Evolutionary conservation across 2,797 vertebrate genomes (phyloP).

Genomic region (Silurus lanzhouensis): DNA sequence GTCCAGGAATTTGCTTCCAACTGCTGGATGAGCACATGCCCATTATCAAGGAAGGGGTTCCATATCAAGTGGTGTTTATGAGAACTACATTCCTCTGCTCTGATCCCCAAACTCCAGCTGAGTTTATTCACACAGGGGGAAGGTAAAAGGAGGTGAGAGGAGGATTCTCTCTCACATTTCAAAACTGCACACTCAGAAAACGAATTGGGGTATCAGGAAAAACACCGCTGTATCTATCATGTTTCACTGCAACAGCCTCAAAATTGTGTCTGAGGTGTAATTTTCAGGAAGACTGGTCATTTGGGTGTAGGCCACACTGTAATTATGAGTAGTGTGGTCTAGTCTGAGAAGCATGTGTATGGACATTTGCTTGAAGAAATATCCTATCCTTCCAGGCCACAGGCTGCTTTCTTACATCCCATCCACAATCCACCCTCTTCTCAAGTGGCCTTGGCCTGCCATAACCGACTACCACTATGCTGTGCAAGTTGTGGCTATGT

Average conservation of each 20-base stretch:
- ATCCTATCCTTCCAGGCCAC: conserved; percentile 28
- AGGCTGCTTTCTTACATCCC: conserved; percentile 11
- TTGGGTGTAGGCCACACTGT: conserved; percentile 28
- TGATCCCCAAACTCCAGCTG: conserved; percentile 18
- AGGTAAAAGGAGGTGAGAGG: background rate
- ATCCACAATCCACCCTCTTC: conserved; percentile 41
- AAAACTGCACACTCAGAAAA: background rate
- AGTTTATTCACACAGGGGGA: conserved; percentile 2
- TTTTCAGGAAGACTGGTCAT: conserved; percentile 26
- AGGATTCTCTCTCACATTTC: conserved; percentile 19
- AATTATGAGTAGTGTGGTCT: conserved; percentile 7
- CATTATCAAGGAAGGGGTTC: conserved; percentile 48
- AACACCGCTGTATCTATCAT: conserved; percentile 1
- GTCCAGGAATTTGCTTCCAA: conserved; percentile 71
- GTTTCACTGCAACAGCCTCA: conserved; percentile 14
- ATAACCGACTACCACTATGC: conserved; percentile 56
- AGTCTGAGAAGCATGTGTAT: conserved; percentile 39
- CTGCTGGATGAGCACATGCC: conserved; percentile 47
- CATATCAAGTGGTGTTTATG: conserved; percentile 6
- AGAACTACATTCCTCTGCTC: conserved; percentile 16
- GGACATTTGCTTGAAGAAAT: conserved; percentile 44
- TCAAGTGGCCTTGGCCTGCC: conserved; percentile 51
- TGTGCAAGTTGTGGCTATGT: conserved; percentile 54
- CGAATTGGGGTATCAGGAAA: background rate
- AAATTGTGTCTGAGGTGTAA: background rate